These are phyloP conservation scores for Papilio elwesi DNA, from an alignment of 2,888 invertebrate genomes.

Conservation along the genomic window DNA sequence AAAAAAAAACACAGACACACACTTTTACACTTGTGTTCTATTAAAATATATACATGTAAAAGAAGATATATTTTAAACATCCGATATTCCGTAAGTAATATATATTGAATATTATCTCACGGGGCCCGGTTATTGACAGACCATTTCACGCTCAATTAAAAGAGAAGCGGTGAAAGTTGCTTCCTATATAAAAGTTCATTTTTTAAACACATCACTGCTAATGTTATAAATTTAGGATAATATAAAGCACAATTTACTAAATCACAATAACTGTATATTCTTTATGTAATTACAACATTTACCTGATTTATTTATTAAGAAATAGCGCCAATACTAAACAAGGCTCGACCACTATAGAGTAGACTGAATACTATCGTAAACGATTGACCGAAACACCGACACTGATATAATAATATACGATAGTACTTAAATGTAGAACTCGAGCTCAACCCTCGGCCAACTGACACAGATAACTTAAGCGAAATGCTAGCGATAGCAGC, in stretches of 20 bases:
- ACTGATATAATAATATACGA: not conserved
- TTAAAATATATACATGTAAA: not conserved
- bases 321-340: constrained; percentile 39
- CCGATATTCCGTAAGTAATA: not conserved
- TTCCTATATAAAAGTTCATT: constrained; percentile 46
- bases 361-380: constrained; percentile 2
- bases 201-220: constrained; percentile 39
- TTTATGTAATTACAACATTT: constrained; percentile 21
- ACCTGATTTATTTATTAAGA: constrained; percentile 37
- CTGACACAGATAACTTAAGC: too few species aligned
- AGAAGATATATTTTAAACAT: not conserved
- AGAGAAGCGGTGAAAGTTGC: constrained; percentile 63
- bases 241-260: constrained; percentile 23
- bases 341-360: constrained; percentile 3
- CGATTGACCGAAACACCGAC: constrained; percentile 1
- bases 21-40: not conserved
- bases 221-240: constrained; percentile 20
- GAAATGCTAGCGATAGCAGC: not conserved
- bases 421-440: not conserved
- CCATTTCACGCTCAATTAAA: constrained; percentile 28
- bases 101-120: constrained; percentile 15
- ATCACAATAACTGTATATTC: constrained; percentile 12
- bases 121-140: constrained; percentile 22
- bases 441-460: too few species aligned
- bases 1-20: not conserved